These are phyloP conservation scores for Graptemys geographica DNA, from an alignment of 2,797 vertebrate genomes.

Conservation along the genomic window DNA sequence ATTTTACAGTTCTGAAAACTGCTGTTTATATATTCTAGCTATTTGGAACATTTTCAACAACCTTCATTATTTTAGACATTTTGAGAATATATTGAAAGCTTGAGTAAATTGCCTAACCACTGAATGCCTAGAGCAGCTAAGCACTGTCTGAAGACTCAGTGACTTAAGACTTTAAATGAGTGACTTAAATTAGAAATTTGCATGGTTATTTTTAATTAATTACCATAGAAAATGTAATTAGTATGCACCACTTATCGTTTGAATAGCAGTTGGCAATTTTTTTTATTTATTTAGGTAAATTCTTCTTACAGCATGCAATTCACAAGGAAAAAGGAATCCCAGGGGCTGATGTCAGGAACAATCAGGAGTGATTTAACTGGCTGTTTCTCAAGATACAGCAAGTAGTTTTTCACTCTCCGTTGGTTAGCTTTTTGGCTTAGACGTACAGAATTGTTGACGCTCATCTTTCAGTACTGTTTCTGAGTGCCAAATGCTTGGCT, in stretches of 20 bases:
- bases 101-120: constrained; percentile 74
- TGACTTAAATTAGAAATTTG: constrained; percentile 71
- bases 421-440: not conserved
- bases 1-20: constrained; percentile 70
- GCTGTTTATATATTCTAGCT: constrained; percentile 75
- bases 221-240: constrained; percentile 76
- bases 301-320: constrained; percentile 31
- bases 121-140: constrained; percentile 61
- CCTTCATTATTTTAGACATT: constrained; percentile 75
- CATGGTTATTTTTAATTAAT: constrained; percentile 80
- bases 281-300: constrained; percentile 54
- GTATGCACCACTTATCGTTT: constrained; percentile 71
- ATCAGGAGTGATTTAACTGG: constrained; percentile 48
- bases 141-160: constrained; percentile 60
- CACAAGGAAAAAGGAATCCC: constrained; percentile 45
- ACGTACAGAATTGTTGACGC: not conserved
- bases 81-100: constrained; percentile 78
- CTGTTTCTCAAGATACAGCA: not conserved
- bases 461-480: not conserved
- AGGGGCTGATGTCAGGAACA: constrained; percentile 61
- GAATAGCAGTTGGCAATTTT: constrained; percentile 68
- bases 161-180: constrained; percentile 18
- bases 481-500: not conserved
- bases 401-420: not conserved
- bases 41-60: constrained; percentile 79